Conservation (phyloP, 2,888 invertebrate species). For the Zele albiditarsus region DNA sequence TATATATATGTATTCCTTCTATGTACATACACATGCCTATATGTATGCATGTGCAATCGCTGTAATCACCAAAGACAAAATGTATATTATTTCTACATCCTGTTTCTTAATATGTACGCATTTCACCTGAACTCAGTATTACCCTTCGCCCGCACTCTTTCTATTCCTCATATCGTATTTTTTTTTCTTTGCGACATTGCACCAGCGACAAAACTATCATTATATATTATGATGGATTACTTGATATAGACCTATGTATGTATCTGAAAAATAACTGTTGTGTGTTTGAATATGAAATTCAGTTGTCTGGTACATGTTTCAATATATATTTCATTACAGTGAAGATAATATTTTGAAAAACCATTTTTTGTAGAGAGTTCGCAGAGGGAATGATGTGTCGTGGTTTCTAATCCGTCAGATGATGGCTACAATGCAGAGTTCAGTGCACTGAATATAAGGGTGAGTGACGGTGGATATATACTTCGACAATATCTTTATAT, state of each 20-base stretch:
- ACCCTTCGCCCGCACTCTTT: slow-evolving; percentile 27
- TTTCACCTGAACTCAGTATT: slow-evolving; percentile 51
- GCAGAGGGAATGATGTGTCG: background rate
- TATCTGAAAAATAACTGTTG: background rate
- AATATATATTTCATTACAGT: background rate
- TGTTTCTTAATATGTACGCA: slow-evolving; percentile 58
- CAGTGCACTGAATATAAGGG: background rate
- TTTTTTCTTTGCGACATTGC: background rate
- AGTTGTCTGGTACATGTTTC: background rate
- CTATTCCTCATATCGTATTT: slow-evolving; percentile 6
- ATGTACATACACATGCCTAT: slow-evolving; percentile 2
- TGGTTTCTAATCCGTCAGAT: background rate
- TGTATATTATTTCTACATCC: slow-evolving; percentile 67
- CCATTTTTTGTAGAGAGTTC: background rate
- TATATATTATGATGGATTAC: slow-evolving; percentile 7
- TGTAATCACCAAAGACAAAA: slow-evolving; percentile 54
- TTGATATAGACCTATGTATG: background rate
- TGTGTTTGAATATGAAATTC: background rate
- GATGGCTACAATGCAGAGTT: background rate
- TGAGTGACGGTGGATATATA: background rate
- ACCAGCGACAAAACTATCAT: background rate
- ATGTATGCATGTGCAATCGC: slow-evolving; percentile 33
- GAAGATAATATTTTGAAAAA: background rate
- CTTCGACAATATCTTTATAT: background rate
- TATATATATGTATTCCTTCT: background rate